Percentiles rank a stretch among this genome's conserved stretches.
These are phyloP conservation scores for Herpailurus yagouaroundi DNA, from an alignment of 2,113 vertebrate species.

Conservation along the genomic window DNA sequence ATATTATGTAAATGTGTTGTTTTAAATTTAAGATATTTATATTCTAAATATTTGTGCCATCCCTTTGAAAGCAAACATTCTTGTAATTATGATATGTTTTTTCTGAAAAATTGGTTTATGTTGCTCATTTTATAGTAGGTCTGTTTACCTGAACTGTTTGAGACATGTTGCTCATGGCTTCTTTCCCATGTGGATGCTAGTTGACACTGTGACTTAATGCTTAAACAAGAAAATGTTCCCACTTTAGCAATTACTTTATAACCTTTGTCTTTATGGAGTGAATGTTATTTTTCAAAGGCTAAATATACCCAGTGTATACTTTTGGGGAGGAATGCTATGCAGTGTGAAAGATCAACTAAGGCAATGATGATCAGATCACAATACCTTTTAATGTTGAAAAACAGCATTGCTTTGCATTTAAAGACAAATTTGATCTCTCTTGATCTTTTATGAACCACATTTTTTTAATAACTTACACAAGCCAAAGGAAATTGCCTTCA, in stretches of 20 bases:
- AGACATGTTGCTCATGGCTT: not conserved
- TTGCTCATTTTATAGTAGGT: constrained; percentile 11
- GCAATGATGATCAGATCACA: not conserved
- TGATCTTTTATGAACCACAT: not conserved
- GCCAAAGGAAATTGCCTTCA: constrained; percentile 9
- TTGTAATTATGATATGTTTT: constrained; percentile 3
- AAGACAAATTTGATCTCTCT: constrained; percentile 7
- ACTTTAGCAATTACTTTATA: constrained; percentile 44
- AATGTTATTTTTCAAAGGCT: constrained; percentile 53
- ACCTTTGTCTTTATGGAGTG: constrained; percentile 39
- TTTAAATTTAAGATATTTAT: constrained; percentile 49
- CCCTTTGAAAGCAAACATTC: not conserved
- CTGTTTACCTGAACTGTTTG: not conserved
- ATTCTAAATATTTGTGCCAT: constrained; percentile 27
- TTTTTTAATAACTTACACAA: not conserved
- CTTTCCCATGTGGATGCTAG: not conserved
- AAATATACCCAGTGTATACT: not conserved
- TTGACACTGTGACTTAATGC: not conserved
- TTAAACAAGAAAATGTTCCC: constrained; percentile 42
- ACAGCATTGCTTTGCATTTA: constrained; percentile 16
- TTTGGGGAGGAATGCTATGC: not conserved
- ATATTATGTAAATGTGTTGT: constrained; percentile 37
- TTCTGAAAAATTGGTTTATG: not conserved
- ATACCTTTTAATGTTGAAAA: constrained; percentile 1
- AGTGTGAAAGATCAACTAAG: not conserved